A percentile compares a stretch with the other conserved stretches of the same genome.
Evolutionary conservation across 1,140 invertebrate species (phyloP).

Genomic region (Drosophila bipectinata): DNA sequence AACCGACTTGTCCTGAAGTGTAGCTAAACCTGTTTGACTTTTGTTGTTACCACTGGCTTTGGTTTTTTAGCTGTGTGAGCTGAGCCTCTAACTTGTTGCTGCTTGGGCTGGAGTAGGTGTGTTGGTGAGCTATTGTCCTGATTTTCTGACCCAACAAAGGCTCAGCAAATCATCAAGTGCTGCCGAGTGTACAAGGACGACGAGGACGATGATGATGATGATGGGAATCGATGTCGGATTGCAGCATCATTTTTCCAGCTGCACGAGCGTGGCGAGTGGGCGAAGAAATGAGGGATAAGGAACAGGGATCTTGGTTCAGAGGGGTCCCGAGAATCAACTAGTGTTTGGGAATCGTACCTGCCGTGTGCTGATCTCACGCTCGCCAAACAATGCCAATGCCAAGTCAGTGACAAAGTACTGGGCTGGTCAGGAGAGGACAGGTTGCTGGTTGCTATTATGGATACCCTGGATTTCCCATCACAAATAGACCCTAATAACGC

Average conservation of each 20-base stretch:
- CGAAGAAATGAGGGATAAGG: conserved; percentile 28
- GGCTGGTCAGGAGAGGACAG: conserved; percentile 41
- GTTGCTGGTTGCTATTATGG: conserved; percentile 21
- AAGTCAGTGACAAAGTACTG: conserved; percentile 67
- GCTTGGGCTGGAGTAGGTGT: conserved; percentile 27
- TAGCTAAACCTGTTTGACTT: conserved; percentile 81
- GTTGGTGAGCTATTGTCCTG: conserved; percentile 55
- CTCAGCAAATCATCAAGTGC: conserved; percentile 78
- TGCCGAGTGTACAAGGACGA: conserved; percentile 24
- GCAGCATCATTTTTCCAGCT: conserved; percentile 79
- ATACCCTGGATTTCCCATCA: conserved; percentile 34
- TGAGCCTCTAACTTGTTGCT: conserved; percentile 57
- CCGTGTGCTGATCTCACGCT: conserved; percentile 81
- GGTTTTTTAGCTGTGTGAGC: conserved; percentile 46
- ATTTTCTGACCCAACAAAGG: conserved; percentile 58
- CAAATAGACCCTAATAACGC: conserved; percentile 67
- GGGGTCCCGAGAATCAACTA: neutral
- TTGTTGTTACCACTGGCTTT: conserved; percentile 60
- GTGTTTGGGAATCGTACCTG: conserved; percentile 49
- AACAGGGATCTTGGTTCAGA: conserved; percentile 1
- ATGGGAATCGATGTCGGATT: conserved; percentile 65
- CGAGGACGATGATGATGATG: conserved; percentile 29
- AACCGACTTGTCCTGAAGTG: conserved; percentile 48
- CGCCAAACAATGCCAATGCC: conserved; percentile 55
- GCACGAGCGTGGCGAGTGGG: conserved; percentile 78